Percentiles rank a stretch among this genome's conserved stretches.
phyloP scores from a whole-genome alignment of 2,888 invertebrate genomes.

The Seira ritae region DNA sequence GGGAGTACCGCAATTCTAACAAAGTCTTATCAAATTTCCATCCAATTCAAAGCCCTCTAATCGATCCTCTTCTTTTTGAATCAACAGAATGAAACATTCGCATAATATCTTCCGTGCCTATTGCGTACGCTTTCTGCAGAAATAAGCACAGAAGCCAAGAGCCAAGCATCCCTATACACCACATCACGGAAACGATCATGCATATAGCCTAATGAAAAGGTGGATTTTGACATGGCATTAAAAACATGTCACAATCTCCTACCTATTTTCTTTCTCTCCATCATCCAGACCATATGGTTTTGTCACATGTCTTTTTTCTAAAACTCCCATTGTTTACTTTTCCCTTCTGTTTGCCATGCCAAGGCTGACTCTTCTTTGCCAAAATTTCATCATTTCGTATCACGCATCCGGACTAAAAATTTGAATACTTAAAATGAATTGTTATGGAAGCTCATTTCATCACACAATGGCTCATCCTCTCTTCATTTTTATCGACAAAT shows the following conservation, averaged over 20 bases:
- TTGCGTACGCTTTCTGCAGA: background rate
- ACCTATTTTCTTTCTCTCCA: background rate
- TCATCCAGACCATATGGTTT: background rate
- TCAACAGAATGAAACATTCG: background rate
- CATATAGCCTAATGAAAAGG: background rate
- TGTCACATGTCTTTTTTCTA: background rate
- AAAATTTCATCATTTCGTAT: background rate
- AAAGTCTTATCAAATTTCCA: background rate
- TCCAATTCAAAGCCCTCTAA: background rate
- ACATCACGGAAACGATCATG: background rate
- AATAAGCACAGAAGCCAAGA: no score
- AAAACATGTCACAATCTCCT: background rate
- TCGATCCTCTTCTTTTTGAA: background rate
- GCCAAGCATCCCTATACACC: background rate
- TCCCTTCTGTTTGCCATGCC: background rate
- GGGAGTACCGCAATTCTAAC: background rate
- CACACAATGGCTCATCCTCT: no score
- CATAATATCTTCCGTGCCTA: background rate
- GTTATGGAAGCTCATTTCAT: no score
- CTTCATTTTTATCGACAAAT: no score
- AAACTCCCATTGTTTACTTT: conserved; percentile 2
- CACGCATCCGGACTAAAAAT: no score
- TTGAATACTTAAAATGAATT: no score
- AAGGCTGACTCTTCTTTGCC: background rate
- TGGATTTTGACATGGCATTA: conserved; percentile 1